Conservation (phyloP, 2,113 vertebrate species). For the Varanus komodoensis region DNA sequence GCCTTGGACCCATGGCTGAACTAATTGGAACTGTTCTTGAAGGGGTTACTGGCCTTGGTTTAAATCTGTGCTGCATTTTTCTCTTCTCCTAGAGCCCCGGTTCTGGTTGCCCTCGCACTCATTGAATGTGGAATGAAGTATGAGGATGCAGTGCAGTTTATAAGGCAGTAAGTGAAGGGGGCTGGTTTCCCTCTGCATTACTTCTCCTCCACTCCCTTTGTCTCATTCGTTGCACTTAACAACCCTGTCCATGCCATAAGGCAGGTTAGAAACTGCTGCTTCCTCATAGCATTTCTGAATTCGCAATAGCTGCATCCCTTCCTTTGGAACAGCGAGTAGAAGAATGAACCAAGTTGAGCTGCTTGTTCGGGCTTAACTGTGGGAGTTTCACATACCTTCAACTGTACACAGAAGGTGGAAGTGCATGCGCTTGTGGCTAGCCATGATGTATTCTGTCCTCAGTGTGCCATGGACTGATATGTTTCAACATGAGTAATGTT, state of each 20-base stretch:
- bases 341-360: not conserved
- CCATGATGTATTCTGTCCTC: not conserved
- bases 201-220: not conserved
- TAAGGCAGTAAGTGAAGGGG: conserved; percentile 92
- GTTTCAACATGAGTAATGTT: not conserved
- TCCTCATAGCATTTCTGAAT: not conserved
- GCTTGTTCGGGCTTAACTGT: not conserved
- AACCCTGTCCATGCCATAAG: not conserved
- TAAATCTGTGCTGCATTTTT: conserved; percentile 51
- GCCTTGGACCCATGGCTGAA: not conserved
- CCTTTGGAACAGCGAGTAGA: not conserved
- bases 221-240: fast-evolving
- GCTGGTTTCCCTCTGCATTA: not conserved
- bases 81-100: conserved; percentile 89
- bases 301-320: not conserved
- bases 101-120: conserved; percentile 96
- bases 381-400: not conserved
- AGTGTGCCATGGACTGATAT: not conserved
- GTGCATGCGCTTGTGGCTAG: too few relatives aligned
- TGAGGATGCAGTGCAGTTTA: conserved; percentile 98
- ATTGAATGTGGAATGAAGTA: conserved; percentile 99
- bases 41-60: not conserved
- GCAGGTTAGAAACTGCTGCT: not conserved
- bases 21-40: conserved; percentile 17
- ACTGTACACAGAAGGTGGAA: not conserved